These are phyloP conservation scores for Tragelaphus eurycerus DNA, from an alignment of 2,797 vertebrate species.

Conservation along the genomic window DNA sequence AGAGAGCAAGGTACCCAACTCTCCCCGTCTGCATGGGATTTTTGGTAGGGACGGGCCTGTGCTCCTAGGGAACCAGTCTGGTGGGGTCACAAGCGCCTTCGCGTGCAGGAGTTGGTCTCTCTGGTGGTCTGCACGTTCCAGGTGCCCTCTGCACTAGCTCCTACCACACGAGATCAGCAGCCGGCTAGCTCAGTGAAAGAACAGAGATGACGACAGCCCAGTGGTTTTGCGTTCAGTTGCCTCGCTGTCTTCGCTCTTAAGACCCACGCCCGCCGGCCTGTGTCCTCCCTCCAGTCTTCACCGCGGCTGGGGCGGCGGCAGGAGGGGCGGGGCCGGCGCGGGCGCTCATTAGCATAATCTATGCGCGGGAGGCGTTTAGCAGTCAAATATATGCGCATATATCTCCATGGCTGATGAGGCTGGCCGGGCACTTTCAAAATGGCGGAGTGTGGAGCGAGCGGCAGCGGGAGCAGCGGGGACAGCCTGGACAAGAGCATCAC, in stretches of 20 bases:
- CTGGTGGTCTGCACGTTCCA: background rate
- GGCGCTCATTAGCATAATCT: conserved; percentile 67
- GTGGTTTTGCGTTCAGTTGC: background rate
- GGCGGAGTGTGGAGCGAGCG: conserved; percentile 90
- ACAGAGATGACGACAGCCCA: background rate
- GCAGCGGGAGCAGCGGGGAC: conserved; percentile 82
- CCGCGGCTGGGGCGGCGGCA: accelerated
- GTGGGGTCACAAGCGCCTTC: background rate
- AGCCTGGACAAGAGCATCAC: conserved; percentile 98
- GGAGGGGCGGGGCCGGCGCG: background rate
- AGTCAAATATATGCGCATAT: conserved; percentile 82
- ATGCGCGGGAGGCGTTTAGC: conserved; percentile 19
- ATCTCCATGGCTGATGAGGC: conserved; percentile 82
- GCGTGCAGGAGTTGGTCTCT: background rate
- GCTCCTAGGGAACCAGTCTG: background rate
- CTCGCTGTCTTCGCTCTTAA: background rate
- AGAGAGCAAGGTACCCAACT: background rate
- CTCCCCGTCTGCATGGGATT: background rate
- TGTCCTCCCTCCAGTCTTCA: accelerated
- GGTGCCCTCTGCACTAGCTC: background rate
- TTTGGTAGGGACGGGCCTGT: background rate
- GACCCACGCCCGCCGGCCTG: accelerated
- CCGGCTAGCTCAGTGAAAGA: background rate
- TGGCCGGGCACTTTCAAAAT: conserved; percentile 86
- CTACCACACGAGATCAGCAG: background rate